Base-by-base conservation (phyloP, 2,113 vertebrate species). In the Aplodontia rufa region DNA sequence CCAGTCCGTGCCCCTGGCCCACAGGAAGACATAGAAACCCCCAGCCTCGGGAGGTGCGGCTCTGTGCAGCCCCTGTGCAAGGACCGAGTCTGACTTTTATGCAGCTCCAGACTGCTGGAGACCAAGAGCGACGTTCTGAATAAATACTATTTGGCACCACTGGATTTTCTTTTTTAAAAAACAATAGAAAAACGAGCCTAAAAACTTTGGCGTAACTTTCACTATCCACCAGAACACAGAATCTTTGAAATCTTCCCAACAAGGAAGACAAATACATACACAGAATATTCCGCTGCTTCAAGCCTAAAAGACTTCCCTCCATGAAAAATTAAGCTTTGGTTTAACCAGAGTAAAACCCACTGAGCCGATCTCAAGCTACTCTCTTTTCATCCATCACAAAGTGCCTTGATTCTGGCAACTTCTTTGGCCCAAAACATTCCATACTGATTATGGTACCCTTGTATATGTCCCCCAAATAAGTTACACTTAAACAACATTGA, bases 91-190 rank as follows among this genome's bases (percentile, higher is more conserved):
- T 85, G 62, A 97, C 96, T 97, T 98, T 98, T 98, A 98, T 96
- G 98, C 98, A 98, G 98, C 97, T 98, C 97, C 97, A 97, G 98
- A 98, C 98, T 98, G 98, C 97, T 83, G 94, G 86, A 94, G 82
- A 89, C 69, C 83, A 55, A 94, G 82, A 97, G 74, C 47, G 95
- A 97, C 96, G 94, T 97, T 95, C 94, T 98, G 97, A 98, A 98
- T 97, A 98, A 98, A 98, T 97, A 97, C 92, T 98, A 98, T 97
- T 98, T 98, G 98, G 98, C 98, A 98, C 98, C 97, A 94, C 69
- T 97, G 96, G 96, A 96, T 98, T 37, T 95, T 93, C 97, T 97
- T 97, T 96, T 24, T 97, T 42, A 78, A 97, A 96, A 78, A 97
- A 96, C 90, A 97, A 97, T 79, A 93, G 76, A 69, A 47, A 95